Evolutionary conservation across 2,113 vertebrate species (phyloP).

Genomic region (Pogona vitticeps): DNA sequence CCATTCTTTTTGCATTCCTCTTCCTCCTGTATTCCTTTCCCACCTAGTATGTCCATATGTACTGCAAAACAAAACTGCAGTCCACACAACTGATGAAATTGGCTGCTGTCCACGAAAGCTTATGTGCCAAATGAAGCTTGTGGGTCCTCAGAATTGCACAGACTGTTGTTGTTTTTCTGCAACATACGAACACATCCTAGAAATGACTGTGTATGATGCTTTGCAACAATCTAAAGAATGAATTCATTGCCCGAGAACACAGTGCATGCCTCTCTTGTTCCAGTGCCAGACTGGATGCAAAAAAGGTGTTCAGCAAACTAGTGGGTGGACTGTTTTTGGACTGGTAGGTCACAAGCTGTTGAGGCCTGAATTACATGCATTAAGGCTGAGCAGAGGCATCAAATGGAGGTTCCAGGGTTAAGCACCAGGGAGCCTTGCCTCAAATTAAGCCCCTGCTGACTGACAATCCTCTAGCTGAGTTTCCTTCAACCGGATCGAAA

Average conservation of each 20-base stretch:
- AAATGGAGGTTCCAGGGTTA: neutral
- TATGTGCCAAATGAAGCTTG: neutral
- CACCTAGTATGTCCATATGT: too few relatives aligned
- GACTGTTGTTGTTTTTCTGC: too few relatives aligned
- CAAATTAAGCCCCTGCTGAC: slow-evolving; percentile 7
- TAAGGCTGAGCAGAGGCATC: neutral
- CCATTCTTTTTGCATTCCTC: too few relatives aligned
- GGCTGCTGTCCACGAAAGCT: too few relatives aligned
- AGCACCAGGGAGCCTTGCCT: neutral
- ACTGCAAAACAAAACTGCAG: too few relatives aligned
- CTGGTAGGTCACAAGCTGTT: neutral
- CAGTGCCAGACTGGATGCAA: neutral
- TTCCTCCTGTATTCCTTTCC: too few relatives aligned
- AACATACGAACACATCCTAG: too few relatives aligned
- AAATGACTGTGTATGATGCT: neutral
- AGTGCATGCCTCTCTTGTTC: neutral
- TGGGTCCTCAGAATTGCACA: neutral
- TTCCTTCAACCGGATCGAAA: fast-evolving
- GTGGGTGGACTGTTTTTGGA: neutral
- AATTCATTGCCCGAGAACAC: neutral
- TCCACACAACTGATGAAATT: too few relatives aligned
- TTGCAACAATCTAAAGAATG: neutral
- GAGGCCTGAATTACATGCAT: neutral
- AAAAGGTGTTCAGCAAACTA: neutral
- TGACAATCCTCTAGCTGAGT: neutral